These are phyloP conservation scores for Balaeniceps rex DNA, from an alignment of 2,113 vertebrate genomes.

Conservation along the genomic window DNA sequence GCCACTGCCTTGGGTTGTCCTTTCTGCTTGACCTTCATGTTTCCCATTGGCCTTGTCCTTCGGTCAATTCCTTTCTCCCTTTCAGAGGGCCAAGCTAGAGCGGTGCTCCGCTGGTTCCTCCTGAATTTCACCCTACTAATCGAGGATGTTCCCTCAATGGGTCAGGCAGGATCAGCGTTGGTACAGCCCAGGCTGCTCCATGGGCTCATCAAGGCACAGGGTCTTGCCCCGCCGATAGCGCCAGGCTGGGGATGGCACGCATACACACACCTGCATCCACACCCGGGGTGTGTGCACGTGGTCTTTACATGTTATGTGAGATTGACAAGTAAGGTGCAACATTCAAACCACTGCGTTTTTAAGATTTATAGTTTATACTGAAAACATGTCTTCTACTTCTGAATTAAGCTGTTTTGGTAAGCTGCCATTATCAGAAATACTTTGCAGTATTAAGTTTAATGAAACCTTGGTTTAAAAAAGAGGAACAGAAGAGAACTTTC, in stretches of 20 bases:
- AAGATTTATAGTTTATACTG: background rate
- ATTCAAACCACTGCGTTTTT: background rate
- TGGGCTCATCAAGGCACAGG: background rate
- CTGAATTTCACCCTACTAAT: background rate
- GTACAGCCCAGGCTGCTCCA: too few species aligned
- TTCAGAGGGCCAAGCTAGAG: background rate
- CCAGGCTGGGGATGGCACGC: background rate
- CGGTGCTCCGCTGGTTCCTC: background rate
- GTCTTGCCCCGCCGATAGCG: fast-evolving
- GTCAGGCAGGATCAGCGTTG: background rate
- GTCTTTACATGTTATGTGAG: fast-evolving
- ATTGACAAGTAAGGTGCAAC: background rate
- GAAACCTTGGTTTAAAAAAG: background rate
- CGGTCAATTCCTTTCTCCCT: background rate
- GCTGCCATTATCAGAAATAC: background rate
- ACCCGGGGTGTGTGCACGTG: fast-evolving
- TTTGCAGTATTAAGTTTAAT: background rate
- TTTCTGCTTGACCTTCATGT: background rate
- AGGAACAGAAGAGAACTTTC: background rate
- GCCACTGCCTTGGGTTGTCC: background rate
- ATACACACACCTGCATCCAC: too few species aligned
- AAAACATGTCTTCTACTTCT: fast-evolving
- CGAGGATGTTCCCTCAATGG: too few species aligned
- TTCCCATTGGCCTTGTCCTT: background rate
- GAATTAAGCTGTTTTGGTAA: background rate